Evolutionary conservation across 2,888 invertebrate species (phyloP).

Genomic region (Machimus rusticus): DNA sequence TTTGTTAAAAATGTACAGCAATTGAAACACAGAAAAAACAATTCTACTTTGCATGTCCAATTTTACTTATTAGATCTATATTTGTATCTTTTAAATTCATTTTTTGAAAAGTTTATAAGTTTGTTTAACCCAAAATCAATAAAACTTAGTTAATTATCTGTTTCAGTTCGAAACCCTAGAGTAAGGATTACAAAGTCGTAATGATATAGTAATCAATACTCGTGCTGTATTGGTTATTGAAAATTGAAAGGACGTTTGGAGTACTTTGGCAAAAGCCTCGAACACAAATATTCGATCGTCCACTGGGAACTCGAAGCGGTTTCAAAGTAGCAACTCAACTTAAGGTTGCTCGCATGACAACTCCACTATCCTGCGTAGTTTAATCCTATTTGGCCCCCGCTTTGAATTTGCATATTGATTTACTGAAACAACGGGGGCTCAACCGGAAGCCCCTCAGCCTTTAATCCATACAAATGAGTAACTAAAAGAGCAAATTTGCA

Average conservation of each 20-base stretch:
- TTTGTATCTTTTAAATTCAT: neutral
- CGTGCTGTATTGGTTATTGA: neutral
- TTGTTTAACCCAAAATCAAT: too few species aligned
- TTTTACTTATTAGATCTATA: neutral
- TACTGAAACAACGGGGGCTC: neutral
- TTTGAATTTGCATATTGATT: conserved; percentile 3
- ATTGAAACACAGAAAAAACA: too few species aligned
- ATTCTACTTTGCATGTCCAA: neutral
- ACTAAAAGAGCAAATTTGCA: neutral
- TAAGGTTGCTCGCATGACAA: neutral
- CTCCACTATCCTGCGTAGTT: neutral
- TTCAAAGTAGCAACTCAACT: neutral
- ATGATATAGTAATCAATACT: neutral
- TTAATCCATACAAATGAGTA: neutral
- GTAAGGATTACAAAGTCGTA: neutral
- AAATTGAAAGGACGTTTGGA: neutral
- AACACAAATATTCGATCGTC: neutral
- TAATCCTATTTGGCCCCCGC: neutral
- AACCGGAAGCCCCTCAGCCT: neutral
- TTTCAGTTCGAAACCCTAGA: neutral
- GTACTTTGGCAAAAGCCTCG: neutral
- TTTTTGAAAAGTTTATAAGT: neutral
- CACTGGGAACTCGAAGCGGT: neutral
- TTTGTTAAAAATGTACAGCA: too few species aligned
- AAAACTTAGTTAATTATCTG: neutral